Percentiles rank a stretch among this genome's conserved stretches.
phyloP scores from a whole-genome alignment of 1,140 invertebrate genomes.

The Drosophila dunni region DNA sequence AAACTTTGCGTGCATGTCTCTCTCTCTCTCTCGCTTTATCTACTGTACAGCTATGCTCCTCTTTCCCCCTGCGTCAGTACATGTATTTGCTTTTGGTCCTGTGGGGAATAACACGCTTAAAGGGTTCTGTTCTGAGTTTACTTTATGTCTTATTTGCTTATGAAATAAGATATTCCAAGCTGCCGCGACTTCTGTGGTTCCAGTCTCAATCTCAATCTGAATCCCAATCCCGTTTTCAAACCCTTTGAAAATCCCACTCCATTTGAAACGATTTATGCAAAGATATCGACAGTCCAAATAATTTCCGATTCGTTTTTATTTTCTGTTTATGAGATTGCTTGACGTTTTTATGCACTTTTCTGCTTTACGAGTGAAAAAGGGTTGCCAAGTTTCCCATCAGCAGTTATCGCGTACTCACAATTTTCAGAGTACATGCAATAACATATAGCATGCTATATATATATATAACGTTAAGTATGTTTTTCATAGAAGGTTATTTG shows the following conservation, averaged over 20 bases:
- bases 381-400: conserved; percentile 22
- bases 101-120: conserved; percentile 21
- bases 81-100: conserved; percentile 37
- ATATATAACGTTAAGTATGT: background rate
- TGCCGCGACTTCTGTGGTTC: conserved; percentile 22
- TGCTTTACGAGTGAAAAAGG: conserved; percentile 55
- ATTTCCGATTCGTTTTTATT: conserved; percentile 65
- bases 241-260: background rate
- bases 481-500: background rate
- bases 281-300: conserved; percentile 40
- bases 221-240: conserved; percentile 27
- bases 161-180: conserved; percentile 74
- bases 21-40: background rate
- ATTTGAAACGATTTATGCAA: conserved; percentile 57
- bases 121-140: conserved; percentile 53
- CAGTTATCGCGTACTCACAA: conserved; percentile 9
- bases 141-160: conserved; percentile 79
- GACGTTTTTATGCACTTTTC: conserved; percentile 72
- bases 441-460: background rate
- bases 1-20: conserved; percentile 56
- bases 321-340: conserved; percentile 75
- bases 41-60: background rate
- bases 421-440: background rate
- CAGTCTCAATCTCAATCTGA: conserved; percentile 11
- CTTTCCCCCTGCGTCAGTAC: background rate